Base-by-base conservation (phyloP, 2,113 vertebrate species). In the Sprattus sprattus region DNA sequence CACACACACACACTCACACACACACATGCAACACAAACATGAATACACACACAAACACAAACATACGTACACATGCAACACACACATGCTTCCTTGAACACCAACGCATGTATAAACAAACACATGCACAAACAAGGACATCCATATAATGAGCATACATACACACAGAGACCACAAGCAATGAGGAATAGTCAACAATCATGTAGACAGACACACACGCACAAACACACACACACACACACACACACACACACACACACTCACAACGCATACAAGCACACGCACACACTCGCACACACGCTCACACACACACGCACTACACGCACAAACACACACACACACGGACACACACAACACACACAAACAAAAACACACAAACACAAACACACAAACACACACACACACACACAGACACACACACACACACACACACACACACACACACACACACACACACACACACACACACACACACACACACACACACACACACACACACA, bases 401-500 rank as follows among this genome's bases (percentile, higher is more conserved):
- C 60, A n/a, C 60, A 64, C 60, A 64, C 22, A 64, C 60, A 64
- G 6, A 64, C 54, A 64, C 60, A 22, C 60, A 64, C 22, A 64
- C 60, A 3, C 60, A 25, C 22, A 60, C 16, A 60, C 16, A 60
- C 13, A 60, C 54, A 60, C 54, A 60, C 54, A 60, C 54, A 20
- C 54, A 60, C 54, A 60, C 22, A 25, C 60, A 67, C 64, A 32
- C n/a, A 28, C 64, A 25, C 64, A 32, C 64, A 71, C 64, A 25
- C 64, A 71, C 25, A 71, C 64, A 32, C 25, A 71, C 25, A 71
- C 64, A 71, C n/a, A 28, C 6, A 71, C n/a, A 71, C 64, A 71
- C 25, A 32, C 64, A 32, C n/a, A 71, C 64, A 71, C 64, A 81
- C 71, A 81, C 54, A 89, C 60, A 80, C 39, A 57, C 49, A 45